Evolutionary conservation across 1,140 invertebrate species (phyloP), one percentile per base, ranked within the genome.

Genomic region (Drosophila ironensis): DNA sequence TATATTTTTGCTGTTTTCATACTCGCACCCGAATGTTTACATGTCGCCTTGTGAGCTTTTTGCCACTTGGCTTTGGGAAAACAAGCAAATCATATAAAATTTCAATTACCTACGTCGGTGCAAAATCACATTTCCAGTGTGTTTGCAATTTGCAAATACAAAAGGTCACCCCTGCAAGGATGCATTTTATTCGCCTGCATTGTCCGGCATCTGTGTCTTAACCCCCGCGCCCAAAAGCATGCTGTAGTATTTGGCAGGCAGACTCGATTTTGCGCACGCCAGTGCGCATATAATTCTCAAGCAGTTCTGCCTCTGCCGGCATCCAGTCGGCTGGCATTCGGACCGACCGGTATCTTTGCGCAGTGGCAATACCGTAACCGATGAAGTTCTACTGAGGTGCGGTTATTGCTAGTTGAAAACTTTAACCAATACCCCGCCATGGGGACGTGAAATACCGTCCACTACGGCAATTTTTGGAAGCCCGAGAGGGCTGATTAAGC

Each of bases 401-500:
- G 74, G 77, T 86, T 84, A 86, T 84, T 84, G 78, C 78, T 86
- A 84, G 72, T 82, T 82, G 78, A 82, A 82, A 84, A 82, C 78
- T 84, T 80, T 80, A 86, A 86, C 78, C 78, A 84, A 74, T 86
- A 78, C 47, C 78, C 72, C 78, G 78, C 74, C 80, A 92, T 93
- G 94, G 93, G 94, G 94, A 94, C 94, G 95, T 96, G 95, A 95
- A 96, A 96, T 94, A 96, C 93, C 94, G 94, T 94, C 93, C 94
- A 93, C 94, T 94, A 94, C 92, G 94, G 94, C 95, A 96, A 96
- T 96, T 96, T 96, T 95, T 95, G 93, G 81, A 92, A 91, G 92
- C 92, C 92, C 90, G 91, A 90, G 82, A 90, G 91, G 91, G 90
- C 86, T 87, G 59, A 87, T 61, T 61, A 0, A 2, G n/a, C 35